Conservation (phyloP, 2,113 vertebrate genomes). For the Phaetusa simplex region DNA sequence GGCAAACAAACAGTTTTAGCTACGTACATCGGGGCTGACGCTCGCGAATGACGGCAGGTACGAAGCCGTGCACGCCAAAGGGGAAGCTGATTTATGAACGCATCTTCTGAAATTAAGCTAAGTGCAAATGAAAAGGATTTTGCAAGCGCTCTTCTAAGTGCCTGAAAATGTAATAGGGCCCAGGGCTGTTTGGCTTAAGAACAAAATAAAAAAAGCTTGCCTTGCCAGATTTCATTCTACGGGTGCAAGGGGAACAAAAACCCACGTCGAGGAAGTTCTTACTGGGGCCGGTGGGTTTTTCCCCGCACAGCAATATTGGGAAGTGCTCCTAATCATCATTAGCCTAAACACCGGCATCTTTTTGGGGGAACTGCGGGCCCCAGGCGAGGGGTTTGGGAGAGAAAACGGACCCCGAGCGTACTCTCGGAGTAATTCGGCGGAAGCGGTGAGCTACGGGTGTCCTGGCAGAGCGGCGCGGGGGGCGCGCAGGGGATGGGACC, state of each 20-base stretch:
- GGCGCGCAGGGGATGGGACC: too few species aligned
- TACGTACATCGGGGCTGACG: background rate
- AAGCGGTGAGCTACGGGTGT: too few species aligned
- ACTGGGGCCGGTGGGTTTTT: too few species aligned
- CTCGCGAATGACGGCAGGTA: background rate
- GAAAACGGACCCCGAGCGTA: accelerated
- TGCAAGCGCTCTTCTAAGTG: background rate
- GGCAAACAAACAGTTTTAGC: background rate
- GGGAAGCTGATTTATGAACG: background rate
- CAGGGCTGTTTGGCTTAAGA: constrained; percentile 14
- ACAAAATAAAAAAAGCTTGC: background rate
- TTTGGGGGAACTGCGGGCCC: accelerated
- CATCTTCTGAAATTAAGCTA: constrained; percentile 17
- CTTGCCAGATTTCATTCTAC: background rate
- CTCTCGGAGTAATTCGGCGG: background rate
- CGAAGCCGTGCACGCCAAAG: accelerated
- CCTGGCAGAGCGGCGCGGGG: accelerated
- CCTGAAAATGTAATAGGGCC: background rate
- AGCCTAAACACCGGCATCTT: background rate
- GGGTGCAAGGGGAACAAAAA: background rate
- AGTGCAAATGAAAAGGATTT: background rate
- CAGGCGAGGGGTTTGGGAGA: background rate
- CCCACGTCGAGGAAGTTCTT: background rate
- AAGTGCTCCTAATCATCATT: background rate
- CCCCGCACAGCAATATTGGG: background rate